phyloP scores from a whole-genome alignment of 2,888 invertebrate genomes.

The Dryococelus australis region DNA sequence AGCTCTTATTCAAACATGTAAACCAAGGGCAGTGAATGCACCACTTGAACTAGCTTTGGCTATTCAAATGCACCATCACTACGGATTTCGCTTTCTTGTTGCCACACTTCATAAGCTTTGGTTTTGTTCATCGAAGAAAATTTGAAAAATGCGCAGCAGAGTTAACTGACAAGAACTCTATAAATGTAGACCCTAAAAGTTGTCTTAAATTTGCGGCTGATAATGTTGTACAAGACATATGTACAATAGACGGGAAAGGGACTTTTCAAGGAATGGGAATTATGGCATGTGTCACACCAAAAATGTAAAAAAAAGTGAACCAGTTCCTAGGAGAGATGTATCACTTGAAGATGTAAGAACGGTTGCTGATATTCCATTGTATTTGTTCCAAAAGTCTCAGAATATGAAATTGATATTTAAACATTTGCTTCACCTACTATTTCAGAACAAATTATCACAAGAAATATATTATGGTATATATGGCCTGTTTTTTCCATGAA shows the following conservation, averaged over 20 bases:
- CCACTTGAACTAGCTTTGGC: neutral
- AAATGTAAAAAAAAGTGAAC: neutral
- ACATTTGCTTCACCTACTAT: neutral
- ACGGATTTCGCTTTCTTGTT: neutral
- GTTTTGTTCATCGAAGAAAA: neutral
- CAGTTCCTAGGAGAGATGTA: neutral
- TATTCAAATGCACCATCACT: constrained; percentile 21
- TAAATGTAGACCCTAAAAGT: neutral
- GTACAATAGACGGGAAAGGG: neutral
- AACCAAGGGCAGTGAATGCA: neutral
- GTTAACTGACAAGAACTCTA: neutral
- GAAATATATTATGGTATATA: neutral
- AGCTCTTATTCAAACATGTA: neutral
- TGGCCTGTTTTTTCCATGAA: neutral
- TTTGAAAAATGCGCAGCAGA: neutral
- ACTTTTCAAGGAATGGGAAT: constrained; percentile 22
- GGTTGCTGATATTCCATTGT: neutral
- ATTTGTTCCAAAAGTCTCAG: constrained; percentile 16
- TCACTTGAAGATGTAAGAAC: neutral
- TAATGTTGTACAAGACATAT: constrained; percentile 19
- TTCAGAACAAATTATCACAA: constrained; percentile 3
- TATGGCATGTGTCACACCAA: neutral
- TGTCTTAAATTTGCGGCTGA: neutral
- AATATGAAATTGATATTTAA: constrained; percentile 1
- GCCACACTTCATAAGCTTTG: neutral